Percentiles rank a stretch among this genome's conserved stretches.
Conservation (phyloP, 1,140 invertebrate species). For the Scaptomyza montana region DNA sequence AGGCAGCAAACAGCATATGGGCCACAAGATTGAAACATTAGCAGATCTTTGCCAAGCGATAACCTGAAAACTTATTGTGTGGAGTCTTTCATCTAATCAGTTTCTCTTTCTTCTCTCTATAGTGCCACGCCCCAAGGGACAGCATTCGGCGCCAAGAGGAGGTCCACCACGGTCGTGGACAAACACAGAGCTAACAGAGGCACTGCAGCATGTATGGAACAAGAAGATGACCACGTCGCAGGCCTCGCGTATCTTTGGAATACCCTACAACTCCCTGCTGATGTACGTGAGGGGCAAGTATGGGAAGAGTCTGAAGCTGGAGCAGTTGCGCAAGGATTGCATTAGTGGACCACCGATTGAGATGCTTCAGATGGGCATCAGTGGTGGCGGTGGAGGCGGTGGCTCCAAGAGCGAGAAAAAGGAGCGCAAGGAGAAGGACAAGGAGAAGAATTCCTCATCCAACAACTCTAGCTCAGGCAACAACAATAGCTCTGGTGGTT, state of each 20-base stretch:
- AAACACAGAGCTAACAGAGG: conserved; percentile 94
- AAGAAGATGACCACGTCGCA: conserved; percentile 97
- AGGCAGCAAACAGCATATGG: conserved; percentile 57
- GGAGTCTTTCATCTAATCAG: conserved; percentile 28
- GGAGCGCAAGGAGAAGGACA: conserved; percentile 79
- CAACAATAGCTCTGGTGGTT: conserved; percentile 12
- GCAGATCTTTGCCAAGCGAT: conserved; percentile 64
- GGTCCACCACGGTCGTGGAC: conserved; percentile 95
- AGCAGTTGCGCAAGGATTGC: conserved; percentile 93
- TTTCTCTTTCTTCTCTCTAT: conserved; percentile 57
- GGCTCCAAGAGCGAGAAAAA: conserved; percentile 65
- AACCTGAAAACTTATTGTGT: conserved; percentile 33
- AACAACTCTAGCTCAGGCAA: conserved; percentile 23
- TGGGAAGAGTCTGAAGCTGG: conserved; percentile 94
- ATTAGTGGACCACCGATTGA: conserved; percentile 89
- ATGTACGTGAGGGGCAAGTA: conserved; percentile 97
- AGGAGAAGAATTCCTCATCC: conserved; percentile 54
- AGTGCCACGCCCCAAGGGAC: conserved; percentile 91
- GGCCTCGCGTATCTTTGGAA: conserved; percentile 94
- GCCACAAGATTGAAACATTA: conserved; percentile 82
- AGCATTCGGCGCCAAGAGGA: conserved; percentile 93
- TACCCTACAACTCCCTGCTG: conserved; percentile 94
- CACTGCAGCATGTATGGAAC: conserved; percentile 95
- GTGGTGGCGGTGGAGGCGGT: conserved; percentile 47
- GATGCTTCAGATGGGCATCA: conserved; percentile 87